Evolutionary conservation across 2,888 invertebrate species (phyloP).

Genomic region (Tipula unca): DNA sequence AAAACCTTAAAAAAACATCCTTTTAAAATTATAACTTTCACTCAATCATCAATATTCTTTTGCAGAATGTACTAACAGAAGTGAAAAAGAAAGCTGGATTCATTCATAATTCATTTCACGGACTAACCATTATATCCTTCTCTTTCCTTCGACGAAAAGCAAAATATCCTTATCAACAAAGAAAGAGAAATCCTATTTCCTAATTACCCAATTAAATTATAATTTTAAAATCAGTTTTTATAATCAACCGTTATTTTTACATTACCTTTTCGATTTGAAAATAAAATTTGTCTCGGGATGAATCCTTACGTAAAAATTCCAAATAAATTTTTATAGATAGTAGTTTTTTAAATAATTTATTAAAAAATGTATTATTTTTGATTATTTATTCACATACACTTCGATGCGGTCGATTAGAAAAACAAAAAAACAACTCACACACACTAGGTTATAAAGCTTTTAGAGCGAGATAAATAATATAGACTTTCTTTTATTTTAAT

Average conservation of each 20-base stretch:
- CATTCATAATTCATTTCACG: background rate
- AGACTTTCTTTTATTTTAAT: background rate
- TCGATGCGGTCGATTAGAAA: background rate
- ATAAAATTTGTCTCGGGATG: background rate
- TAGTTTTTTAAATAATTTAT: background rate
- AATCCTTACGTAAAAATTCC: background rate
- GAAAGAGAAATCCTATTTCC: background rate
- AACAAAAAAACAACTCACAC: background rate
- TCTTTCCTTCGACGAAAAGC: background rate
- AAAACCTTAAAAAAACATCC: too few species aligned
- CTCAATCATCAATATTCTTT: background rate
- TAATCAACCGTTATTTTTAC: background rate
- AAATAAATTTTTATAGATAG: background rate
- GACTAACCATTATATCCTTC: background rate
- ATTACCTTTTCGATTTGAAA: background rate
- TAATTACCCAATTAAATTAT: background rate
- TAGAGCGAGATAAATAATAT: background rate
- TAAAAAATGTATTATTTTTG: background rate
- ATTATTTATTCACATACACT: background rate
- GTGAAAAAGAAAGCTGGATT: background rate
- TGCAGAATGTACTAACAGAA: background rate
- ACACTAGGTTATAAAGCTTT: background rate
- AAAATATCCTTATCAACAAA: background rate
- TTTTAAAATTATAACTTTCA: background rate
- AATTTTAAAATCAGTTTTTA: background rate